These are phyloP conservation scores for Orchestia grillus DNA, from an alignment of 1,140 invertebrate genomes.

Conservation along the genomic window DNA sequence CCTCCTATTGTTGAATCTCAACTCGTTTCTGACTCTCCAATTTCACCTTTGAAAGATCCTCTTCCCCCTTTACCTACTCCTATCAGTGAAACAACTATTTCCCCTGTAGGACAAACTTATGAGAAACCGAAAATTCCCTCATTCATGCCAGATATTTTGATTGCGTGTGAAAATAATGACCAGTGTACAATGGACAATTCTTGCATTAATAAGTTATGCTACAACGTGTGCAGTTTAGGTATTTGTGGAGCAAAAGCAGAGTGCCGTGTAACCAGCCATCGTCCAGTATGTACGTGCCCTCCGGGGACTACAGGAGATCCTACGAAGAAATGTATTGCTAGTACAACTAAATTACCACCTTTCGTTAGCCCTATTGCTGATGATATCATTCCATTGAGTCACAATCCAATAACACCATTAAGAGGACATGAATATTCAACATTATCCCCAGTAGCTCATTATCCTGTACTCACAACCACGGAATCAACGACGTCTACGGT, in stretches of 20 bases:
- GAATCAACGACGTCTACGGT: background rate
- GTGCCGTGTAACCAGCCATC: conserved; percentile 78
- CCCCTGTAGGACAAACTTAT: background rate
- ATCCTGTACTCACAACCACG: background rate
- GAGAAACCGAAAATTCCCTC: conserved; percentile 16
- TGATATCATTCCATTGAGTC: background rate
- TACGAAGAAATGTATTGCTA: conserved; percentile 71
- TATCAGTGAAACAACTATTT: conserved; percentile 30
- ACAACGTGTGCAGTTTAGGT: conserved; percentile 75
- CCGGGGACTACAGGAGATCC: conserved; percentile 78
- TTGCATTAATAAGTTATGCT: conserved; percentile 75
- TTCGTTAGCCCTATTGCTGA: conserved; percentile 54
- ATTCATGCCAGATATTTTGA: conserved; percentile 71
- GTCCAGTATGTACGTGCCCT: conserved; percentile 81
- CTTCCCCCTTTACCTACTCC: background rate
- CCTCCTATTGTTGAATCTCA: conserved; percentile 27
- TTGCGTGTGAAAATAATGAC: conserved; percentile 70
- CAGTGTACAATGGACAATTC: conserved; percentile 80
- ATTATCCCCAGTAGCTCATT: background rate
- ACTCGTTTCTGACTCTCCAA: background rate
- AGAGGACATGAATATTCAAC: conserved; percentile 7
- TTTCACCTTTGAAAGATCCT: conserved; percentile 15
- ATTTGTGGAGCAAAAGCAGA: conserved; percentile 69
- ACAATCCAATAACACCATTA: conserved; percentile 57
- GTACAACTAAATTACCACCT: conserved; percentile 33